These are phyloP conservation scores for Electrophaes corylata DNA, from an alignment of 2,888 invertebrate species.

Conservation along the genomic window DNA sequence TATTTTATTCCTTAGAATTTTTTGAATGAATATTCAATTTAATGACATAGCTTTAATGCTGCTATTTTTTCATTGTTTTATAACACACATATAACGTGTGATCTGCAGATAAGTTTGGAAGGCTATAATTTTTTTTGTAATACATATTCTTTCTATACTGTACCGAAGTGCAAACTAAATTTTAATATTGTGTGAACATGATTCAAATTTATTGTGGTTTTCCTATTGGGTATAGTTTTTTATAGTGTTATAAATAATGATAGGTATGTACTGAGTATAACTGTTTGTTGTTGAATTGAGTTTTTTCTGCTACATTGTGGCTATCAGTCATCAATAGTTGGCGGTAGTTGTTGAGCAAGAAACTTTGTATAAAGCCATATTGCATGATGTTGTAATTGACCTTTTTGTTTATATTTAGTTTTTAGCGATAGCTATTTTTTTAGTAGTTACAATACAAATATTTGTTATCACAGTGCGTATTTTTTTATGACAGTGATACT, in stretches of 20 bases:
- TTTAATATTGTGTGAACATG: background rate
- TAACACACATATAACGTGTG: background rate
- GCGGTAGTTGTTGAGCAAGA: background rate
- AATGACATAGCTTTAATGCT: background rate
- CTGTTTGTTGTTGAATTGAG: slow-evolving; percentile 5
- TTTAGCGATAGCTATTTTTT: slow-evolving; percentile 19
- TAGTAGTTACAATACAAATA: slow-evolving; percentile 22
- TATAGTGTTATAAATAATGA: background rate
- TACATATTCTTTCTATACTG: too few species aligned
- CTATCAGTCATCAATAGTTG: background rate
- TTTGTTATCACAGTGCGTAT: slow-evolving; percentile 18
- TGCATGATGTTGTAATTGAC: slow-evolving; percentile 3
- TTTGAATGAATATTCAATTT: background rate
- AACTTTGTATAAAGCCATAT: background rate
- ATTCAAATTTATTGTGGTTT: background rate
- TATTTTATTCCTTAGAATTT: slow-evolving; percentile 20
- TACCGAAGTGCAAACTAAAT: too few species aligned
- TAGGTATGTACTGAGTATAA: background rate
- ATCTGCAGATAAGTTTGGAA: background rate
- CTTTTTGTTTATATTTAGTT: slow-evolving; percentile 22
- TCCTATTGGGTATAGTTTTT: background rate
- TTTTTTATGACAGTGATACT: background rate
- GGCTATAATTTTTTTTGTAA: background rate
- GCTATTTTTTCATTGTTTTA: background rate
- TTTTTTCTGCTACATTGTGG: background rate